A percentile compares a stretch with the other conserved stretches of the same genome.
These are phyloP conservation scores for Lagopus leucura DNA, from an alignment of 2,113 vertebrate species.

Conservation along the genomic window DNA sequence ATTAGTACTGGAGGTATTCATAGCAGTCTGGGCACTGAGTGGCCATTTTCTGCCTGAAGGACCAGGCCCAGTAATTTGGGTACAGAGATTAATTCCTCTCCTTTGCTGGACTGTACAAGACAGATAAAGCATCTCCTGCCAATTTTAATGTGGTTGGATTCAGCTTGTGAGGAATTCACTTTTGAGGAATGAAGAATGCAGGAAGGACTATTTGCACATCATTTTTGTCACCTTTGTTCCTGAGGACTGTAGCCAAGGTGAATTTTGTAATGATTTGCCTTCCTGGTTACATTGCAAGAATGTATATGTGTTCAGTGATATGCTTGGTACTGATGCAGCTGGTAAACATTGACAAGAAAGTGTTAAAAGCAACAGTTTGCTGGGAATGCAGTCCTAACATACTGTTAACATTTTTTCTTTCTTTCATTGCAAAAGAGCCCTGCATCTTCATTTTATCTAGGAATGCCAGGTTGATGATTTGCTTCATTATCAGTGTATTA, in stretches of 20 bases:
- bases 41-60: not conserved
- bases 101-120: not conserved
- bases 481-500: not conserved
- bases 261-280: not conserved
- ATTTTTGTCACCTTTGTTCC: not conserved
- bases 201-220: not conserved
- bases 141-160: not conserved
- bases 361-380: not conserved
- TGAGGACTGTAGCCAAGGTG: not conserved
- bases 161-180: not conserved
- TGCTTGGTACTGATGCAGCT: not conserved
- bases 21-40: not conserved
- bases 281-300: not conserved
- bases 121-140: not conserved
- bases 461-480: not conserved
- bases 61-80: not conserved
- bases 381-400: not conserved
- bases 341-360: accelerated
- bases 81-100: not conserved
- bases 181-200: not conserved
- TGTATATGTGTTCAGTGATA: accelerated
- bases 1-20: not conserved
- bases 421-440: not conserved
- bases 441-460: not conserved
- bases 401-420: not conserved